Base-by-base conservation (phyloP, 2,888 invertebrate genomes). In the Dasysyrphus tricinctus region DNA sequence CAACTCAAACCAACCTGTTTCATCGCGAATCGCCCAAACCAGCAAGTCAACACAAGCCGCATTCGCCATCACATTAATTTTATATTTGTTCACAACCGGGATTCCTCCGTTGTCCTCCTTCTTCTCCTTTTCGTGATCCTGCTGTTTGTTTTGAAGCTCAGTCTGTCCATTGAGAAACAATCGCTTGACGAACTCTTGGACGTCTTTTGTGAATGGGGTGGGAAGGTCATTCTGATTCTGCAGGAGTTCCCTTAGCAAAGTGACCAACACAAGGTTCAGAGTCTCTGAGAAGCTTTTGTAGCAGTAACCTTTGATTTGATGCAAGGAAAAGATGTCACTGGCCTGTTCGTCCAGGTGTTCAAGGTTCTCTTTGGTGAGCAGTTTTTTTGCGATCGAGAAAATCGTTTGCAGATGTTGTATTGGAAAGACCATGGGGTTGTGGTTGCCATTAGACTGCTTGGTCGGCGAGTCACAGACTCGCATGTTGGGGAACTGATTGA, bases 1-100 rank as follows among this genome's bases (percentile, higher is more conserved):
- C 42, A 74, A 42, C 16, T 14, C 42, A 77, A 84, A 88, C 90
- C 93, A 92, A 98, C 98, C 98, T 91, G 97, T 97, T 94, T 99
- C 99, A 92, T 99, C 99, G 1, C 97, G 96, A 88, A 98, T 98
- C 0, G 99, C 98, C 99, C 99, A 99, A 39, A 99, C 98, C 2
- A 99, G 94, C 8, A 99, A 94, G 92, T 99, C 99, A 0, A 99
- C 98, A 91, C 99, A 99, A 0, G 98, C 98, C 0, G 99, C 98
- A 93, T 98, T 98, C 0, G 98, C 98, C 96, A 98, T 97, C 0
- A 99, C 98, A 90, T 98, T 98, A 47, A 98, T 96, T 93, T 98
- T 97, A 91, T 97, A 98, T 91, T 97, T 97, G 92, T 98, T 97
- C 3, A 98, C 96, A 0, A 96, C 95, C 0, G 91, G 89, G 44